Conservation (phyloP, 2,113 vertebrate species). For the Eira barbara region DNA sequence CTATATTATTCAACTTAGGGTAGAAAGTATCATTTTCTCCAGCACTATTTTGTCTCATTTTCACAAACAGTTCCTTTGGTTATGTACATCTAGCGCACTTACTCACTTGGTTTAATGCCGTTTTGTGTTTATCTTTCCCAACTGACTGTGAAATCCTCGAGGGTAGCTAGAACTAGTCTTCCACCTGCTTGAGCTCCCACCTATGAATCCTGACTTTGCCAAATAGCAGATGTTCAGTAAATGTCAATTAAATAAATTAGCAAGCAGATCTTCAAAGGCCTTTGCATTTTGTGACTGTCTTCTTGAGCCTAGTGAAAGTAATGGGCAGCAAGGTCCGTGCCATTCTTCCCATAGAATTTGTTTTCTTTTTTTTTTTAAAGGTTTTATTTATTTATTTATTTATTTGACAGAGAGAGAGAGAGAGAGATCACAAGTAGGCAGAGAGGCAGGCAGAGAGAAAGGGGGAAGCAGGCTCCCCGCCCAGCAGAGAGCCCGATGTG, state of each 20-base stretch:
- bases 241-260: constrained; percentile 51
- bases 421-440: too few relatives aligned
- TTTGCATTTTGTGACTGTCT: neutral
- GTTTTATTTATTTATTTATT: too few relatives aligned
- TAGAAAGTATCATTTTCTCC: neutral
- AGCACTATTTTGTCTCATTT: neutral
- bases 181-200: neutral
- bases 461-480: too few relatives aligned
- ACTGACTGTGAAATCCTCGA: constrained; percentile 44
- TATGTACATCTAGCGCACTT: neutral
- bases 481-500: too few relatives aligned
- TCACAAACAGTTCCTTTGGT: neutral
- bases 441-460: too few relatives aligned
- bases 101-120: constrained; percentile 29
- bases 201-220: constrained; percentile 21
- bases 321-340: neutral
- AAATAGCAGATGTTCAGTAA: constrained; percentile 49
- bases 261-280: constrained; percentile 13
- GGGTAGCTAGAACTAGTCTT: constrained; percentile 32
- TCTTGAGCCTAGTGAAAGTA: neutral
- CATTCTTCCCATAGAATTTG: neutral
- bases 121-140: constrained; percentile 50
- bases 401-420: too few relatives aligned
- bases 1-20: neutral
- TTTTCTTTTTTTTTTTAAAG: too few relatives aligned